Evolutionary conservation across 2,113 vertebrate species (phyloP).

Genomic region (human): DNA sequence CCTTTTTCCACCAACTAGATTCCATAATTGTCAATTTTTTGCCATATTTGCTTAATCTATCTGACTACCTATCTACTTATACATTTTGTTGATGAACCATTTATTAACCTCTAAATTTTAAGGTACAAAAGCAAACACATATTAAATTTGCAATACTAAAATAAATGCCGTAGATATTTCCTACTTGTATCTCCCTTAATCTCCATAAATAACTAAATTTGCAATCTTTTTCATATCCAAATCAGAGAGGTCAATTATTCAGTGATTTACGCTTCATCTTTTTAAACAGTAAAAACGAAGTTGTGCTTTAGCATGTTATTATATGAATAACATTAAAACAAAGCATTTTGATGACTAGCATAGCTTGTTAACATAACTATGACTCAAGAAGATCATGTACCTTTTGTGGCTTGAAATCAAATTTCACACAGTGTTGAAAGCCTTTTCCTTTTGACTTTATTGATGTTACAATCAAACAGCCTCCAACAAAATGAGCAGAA

Average conservation of each 20-base stretch:
- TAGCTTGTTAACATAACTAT: neutral
- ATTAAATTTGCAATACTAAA: neutral
- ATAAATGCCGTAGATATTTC: neutral
- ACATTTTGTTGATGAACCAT: neutral
- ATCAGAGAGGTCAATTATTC: neutral
- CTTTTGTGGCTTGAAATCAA: slow-evolving; percentile 99
- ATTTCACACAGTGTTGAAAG: slow-evolving; percentile 99
- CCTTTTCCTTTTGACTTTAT: slow-evolving; percentile 99
- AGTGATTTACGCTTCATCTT: neutral
- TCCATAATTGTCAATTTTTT: neutral
- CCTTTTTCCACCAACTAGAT: neutral
- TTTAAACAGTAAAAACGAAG: neutral
- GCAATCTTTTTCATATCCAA: neutral
- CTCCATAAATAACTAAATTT: slow-evolving; percentile 13
- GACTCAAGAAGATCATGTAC: slow-evolving; percentile 81
- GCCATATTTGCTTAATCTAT: neutral
- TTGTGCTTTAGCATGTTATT: neutral
- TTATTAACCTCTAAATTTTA: neutral
- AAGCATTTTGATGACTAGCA: neutral
- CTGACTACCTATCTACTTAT: neutral
- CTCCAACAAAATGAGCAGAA: slow-evolving; percentile 98
- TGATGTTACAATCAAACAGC: slow-evolving; percentile 97
- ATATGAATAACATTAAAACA: neutral
- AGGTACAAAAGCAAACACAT: neutral
- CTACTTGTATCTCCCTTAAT: neutral